These are phyloP conservation scores for Bombyx mandarina DNA, from an alignment of 1,140 invertebrate genomes.

Conservation along the genomic window DNA sequence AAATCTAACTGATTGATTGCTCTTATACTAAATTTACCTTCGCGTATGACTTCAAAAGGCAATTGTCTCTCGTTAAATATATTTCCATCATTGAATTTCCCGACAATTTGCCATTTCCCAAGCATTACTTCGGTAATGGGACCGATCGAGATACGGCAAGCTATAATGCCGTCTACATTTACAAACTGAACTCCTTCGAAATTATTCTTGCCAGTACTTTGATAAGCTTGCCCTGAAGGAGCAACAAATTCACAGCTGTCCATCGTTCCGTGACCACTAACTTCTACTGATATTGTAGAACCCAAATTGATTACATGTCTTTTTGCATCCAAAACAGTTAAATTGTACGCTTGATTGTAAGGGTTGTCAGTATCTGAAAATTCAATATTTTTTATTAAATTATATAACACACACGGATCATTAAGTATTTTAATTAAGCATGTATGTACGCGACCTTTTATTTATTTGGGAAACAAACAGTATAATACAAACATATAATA, in stretches of 20 bases:
- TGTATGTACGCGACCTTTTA: background rate
- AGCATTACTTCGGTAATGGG: conserved; percentile 16
- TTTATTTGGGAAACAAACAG: no score
- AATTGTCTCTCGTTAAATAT: conserved; percentile 13
- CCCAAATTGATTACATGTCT: conserved; percentile 14
- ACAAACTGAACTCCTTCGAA: conserved; percentile 8
- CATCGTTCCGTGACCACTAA: conserved; percentile 8
- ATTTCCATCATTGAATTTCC: conserved; percentile 18
- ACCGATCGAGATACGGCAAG: conserved; percentile 11
- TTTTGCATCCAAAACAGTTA: conserved; percentile 9
- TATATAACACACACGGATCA: background rate
- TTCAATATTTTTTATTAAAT: background rate
- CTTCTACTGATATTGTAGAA: conserved; percentile 7
- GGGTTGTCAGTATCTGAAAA: conserved; percentile 22
- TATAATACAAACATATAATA: no score
- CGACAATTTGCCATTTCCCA: conserved; percentile 18
- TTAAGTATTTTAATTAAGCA: background rate
- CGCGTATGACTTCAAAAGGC: conserved; percentile 13
- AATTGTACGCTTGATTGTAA: conserved; percentile 22
- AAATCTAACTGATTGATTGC: background rate
- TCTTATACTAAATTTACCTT: conserved; percentile 15
- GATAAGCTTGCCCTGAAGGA: conserved; percentile 10
- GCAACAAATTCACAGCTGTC: conserved; percentile 13
- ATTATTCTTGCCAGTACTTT: background rate
- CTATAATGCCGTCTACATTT: background rate